Base-by-base conservation (phyloP, 2,888 invertebrate genomes). In the Agonopterix arenella region DNA sequence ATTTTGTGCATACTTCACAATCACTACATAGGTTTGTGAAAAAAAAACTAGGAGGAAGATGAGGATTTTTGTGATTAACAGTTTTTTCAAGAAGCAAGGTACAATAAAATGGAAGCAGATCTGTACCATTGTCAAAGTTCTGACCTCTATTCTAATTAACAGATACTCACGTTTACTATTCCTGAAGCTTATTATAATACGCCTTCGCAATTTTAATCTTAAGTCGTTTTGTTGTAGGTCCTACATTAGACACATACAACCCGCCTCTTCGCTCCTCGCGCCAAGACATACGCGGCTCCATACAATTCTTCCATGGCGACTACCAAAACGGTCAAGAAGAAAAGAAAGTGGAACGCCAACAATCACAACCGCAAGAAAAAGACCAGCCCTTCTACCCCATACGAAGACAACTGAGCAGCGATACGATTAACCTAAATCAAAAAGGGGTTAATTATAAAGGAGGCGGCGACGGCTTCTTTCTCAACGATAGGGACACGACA, bases 271-370 rank as follows among this genome's bases (percentile, higher is more conserved):
- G 95, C 48, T 94, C 95, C 9, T 93, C 94, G 43, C 90, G 93
- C 40, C 94, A 95, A 62, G 95, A 96, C 82, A 93, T 93, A 45
- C 90, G 93, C 56, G 93, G 94, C 57, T 92, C 93, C 16, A 84
- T 93, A 54, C 92, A 93, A 70, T 80, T 93, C 63, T 92, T 93
- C 68, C 93, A 93, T 74, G 93, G 90, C 44, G 92, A 91, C 59
- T 80, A 63, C 59, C 80, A 80, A 50, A 86, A 88, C 64, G 86
- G 85, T 11, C 11, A 40, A 44, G 13, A 36, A 42, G 10, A 36
- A 11, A 11, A 41, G 43, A 51, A 38, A 41, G 44, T 1, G 50
- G 64, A 40, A 62, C 91, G 93, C 62, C 91, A 91, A 66, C 90
- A 91, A 70, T 89, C 91, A 44, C 58, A 60, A 45, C 53, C 55